These are phyloP conservation scores for Abrostola tripartita DNA, from an alignment of 2,888 invertebrate genomes.

Conservation along the genomic window DNA sequence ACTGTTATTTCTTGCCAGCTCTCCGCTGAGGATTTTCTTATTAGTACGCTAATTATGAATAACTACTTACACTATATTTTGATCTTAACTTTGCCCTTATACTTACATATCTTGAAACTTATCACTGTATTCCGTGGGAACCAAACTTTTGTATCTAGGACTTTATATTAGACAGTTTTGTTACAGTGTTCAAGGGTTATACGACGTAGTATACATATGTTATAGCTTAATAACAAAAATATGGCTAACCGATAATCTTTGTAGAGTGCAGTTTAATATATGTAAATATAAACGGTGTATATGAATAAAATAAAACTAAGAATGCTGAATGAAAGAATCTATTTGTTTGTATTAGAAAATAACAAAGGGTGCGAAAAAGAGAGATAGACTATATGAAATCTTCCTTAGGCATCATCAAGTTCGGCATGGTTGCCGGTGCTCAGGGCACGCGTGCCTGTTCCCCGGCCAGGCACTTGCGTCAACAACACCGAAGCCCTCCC, in stretches of 20 bases:
- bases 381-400: not conserved
- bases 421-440: slow-evolving; percentile 91
- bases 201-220: too few species aligned
- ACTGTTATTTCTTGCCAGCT: slow-evolving; percentile 46
- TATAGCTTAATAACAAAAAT: too few species aligned
- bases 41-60: slow-evolving; percentile 42
- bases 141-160: not conserved
- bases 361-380: too few species aligned
- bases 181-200: too few species aligned
- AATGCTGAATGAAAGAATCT: too few species aligned
- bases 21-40: slow-evolving; percentile 36
- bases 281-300: too few species aligned
- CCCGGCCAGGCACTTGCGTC: slow-evolving; percentile 90
- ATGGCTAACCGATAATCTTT: too few species aligned
- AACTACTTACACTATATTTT: slow-evolving; percentile 41
- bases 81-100: slow-evolving; percentile 20
- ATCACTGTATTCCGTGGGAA: not conserved
- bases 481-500: slow-evolving; percentile 90
- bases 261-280: too few species aligned
- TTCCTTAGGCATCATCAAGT: slow-evolving; percentile 87
- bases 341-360: too few species aligned
- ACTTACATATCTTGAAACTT: slow-evolving; percentile 10
- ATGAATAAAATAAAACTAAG: too few species aligned
- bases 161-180: not conserved
- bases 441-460: slow-evolving; percentile 89